Evolutionary conservation across 2,888 invertebrate genomes (phyloP).

Genomic region (Artemia sinica): DNA sequence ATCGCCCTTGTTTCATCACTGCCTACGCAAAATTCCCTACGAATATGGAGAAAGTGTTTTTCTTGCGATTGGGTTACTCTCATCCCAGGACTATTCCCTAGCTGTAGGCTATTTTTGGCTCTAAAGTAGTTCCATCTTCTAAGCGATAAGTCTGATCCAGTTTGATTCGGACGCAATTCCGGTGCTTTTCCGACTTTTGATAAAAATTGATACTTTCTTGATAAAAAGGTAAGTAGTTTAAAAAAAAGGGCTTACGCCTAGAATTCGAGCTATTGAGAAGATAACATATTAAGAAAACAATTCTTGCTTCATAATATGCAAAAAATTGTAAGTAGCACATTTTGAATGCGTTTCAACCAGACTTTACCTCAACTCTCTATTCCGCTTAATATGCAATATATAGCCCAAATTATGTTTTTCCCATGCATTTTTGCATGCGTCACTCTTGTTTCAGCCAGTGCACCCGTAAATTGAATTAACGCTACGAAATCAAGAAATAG

Average conservation of each 20-base stretch:
- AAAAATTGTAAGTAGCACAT: background rate
- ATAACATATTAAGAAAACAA: no score
- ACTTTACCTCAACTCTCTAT: background rate
- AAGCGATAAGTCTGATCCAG: background rate
- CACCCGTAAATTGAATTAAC: no score
- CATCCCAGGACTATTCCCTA: background rate
- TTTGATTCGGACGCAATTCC: constrained; percentile 10
- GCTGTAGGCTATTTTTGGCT: background rate
- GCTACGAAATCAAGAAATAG: no score
- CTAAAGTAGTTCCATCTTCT: constrained; percentile 13
- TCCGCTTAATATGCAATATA: no score
- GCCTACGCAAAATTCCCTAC: constrained; percentile 2
- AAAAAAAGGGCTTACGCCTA: background rate
- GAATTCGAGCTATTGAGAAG: no score
- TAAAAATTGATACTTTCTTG: constrained; percentile 13
- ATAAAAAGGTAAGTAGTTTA: background rate
- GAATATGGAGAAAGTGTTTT: constrained; percentile 10
- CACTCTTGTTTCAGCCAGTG: no score
- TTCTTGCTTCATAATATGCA: no score
- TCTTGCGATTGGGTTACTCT: constrained; percentile 13
- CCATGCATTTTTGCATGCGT: no score
- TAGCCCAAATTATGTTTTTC: no score
- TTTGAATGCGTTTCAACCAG: background rate
- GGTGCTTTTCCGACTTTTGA: constrained; percentile 1
- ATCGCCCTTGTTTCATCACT: background rate